Evolutionary conservation across 2,113 vertebrate genomes (phyloP).

Genomic region (Notiomystis cincta): DNA sequence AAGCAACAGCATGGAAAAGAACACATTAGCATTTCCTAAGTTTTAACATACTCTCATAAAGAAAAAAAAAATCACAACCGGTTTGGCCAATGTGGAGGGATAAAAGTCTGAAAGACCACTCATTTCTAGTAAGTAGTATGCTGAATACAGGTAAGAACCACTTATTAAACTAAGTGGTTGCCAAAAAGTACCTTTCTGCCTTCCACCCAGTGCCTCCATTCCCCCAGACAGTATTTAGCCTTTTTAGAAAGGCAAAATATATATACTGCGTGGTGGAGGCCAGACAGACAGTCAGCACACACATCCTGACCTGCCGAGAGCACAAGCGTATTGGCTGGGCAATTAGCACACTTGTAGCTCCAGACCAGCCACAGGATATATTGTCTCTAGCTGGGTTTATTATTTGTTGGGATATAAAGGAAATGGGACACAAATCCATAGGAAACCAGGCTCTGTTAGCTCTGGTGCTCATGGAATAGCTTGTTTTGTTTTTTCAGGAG

Average conservation of each 20-base stretch:
- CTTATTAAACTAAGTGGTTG: background rate
- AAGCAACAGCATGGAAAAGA: background rate
- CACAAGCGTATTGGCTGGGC: background rate
- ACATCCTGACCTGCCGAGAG: constrained; percentile 5
- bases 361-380: constrained; percentile 42
- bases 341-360: constrained; percentile 14
- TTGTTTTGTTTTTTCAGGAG: constrained; percentile 53
- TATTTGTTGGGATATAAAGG: constrained; percentile 58
- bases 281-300: constrained; percentile 34
- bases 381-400: constrained; percentile 59
- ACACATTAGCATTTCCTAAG: background rate
- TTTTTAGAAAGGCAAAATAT: background rate
- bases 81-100: background rate
- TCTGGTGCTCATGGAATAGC: constrained; percentile 42
- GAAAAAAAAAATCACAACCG: background rate
- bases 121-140: background rate
- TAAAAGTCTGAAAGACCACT: background rate
- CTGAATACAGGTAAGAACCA: background rate
- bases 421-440: constrained; percentile 61
- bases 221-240: background rate
- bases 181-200: background rate
- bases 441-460: constrained; percentile 49
- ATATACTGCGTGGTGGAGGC: background rate
- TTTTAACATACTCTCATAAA: background rate
- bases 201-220: background rate